Evolutionary conservation across 1,140 invertebrate species (phyloP), one percentile per base, ranked within the genome.

Genomic region (Drosophila equinoxialis): DNA sequence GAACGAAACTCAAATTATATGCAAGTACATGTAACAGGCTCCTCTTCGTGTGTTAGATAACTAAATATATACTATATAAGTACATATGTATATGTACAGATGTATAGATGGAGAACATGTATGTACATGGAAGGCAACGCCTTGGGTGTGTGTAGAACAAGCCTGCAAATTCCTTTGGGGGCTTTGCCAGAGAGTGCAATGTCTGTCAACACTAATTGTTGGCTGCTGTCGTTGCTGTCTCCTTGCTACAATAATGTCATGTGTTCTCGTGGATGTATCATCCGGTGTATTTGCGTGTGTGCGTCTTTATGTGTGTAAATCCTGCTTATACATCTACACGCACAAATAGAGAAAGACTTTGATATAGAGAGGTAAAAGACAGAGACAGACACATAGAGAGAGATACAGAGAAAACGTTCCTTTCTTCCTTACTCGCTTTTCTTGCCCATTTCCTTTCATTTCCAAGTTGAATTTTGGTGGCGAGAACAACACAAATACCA

Each of bases 181-280:
- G 69, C 80, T 84, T 84, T 78, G 71, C 60, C 79, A 76, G 74
- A 76, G 74, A 84, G 80, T 84, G 84, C 84, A 89, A 89, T 89
- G 85, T 89, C 84, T 89, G 84, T 89, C 84, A 89, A 89, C 84
- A 89, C 84, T 90, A 89, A 89, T 89, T 90, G 85, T 89, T 87
- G 83, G 79, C 83, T 87, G 84, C 73, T 83, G 76, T 79, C 81
- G 75, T 75, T 77, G 81, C 77, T 78, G 78, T 85, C 68, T 71
- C 72, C 79, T 77, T 78, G 75, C 80, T 75, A 87, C 84, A 81
- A 87, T 87, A 84, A 87, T 84, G 76, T 78, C 69, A 71, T 78
- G 75, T 72, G 75, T 68, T 72, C 75, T 54, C 37, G 42, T 77
- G 48, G 61, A 45, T 71, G 61, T 45, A 61, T 61, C 57, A 59